phyloP scores from a whole-genome alignment of 1,140 invertebrate species.

The Phthorimaea operculella region DNA sequence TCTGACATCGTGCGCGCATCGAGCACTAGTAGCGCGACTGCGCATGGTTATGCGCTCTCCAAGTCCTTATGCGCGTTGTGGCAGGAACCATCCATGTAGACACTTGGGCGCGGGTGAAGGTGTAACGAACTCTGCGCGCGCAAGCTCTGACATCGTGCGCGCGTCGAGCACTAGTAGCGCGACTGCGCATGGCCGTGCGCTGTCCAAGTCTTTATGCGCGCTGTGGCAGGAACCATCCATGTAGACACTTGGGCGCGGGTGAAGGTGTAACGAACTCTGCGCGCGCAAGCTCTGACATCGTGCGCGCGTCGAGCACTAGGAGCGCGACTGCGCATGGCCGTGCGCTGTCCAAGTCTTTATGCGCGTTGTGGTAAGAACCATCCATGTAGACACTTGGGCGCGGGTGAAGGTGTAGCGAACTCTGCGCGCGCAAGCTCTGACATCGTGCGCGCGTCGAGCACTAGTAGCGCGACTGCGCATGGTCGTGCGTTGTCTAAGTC shows the following conservation, averaged over 20 bases:
- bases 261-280: constrained; percentile 73
- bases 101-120: constrained; percentile 81
- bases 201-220: not conserved
- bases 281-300: constrained; percentile 74
- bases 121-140: constrained; percentile 74
- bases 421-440: constrained; percentile 74
- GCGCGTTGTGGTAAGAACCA: constrained; percentile 78
- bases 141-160: constrained; percentile 74
- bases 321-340: constrained; percentile 71
- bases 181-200: constrained; percentile 39
- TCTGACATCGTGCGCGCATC: constrained; percentile 76
- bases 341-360: not conserved
- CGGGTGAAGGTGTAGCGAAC: constrained; percentile 76
- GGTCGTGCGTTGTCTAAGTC: too few relatives aligned
- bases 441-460: constrained; percentile 76
- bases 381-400: constrained; percentile 84
- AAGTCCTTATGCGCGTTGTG: constrained; percentile 19
- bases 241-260: constrained; percentile 79
- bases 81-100: constrained; percentile 82
- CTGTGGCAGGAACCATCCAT: constrained; percentile 76
- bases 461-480: too few relatives aligned
- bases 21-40: constrained; percentile 76
- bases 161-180: constrained; percentile 78
- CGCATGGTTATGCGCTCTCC: too few relatives aligned
- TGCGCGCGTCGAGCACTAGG: constrained; percentile 74